Conservation (phyloP, 2,888 invertebrate genomes). For the Oscheius sp. region DNA sequence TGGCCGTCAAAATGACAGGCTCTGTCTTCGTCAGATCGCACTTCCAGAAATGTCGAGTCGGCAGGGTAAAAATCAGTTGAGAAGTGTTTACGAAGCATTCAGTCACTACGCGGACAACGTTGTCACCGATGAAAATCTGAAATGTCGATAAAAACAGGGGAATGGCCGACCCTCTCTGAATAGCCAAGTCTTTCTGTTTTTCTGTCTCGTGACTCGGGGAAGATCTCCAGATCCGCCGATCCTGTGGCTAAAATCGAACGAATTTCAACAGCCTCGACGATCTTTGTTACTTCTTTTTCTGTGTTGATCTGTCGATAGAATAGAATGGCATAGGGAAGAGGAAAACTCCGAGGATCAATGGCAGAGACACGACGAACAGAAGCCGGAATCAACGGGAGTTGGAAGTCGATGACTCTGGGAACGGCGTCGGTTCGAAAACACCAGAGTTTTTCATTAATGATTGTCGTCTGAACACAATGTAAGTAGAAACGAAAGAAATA, state of each 20-base stretch:
- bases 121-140: neutral
- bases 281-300: conserved; percentile 1
- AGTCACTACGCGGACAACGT: conserved; percentile 8
- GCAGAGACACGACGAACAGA: neutral
- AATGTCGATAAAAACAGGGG: no score
- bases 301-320: neutral
- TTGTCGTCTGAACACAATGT: neutral
- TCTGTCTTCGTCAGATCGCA: neutral
- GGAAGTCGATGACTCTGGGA: neutral
- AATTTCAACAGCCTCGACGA: conserved; percentile 1
- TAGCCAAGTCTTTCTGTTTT: conserved; percentile 7
- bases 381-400: conserved; percentile 5
- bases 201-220: conserved; percentile 2
- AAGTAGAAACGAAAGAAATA: neutral
- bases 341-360: neutral
- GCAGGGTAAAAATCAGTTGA: neutral
- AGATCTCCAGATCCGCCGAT: conserved; percentile 8
- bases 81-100: neutral
- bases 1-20: neutral
- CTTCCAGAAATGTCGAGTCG: conserved; percentile 18
- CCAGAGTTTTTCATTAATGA: neutral
- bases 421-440: conserved; percentile 1
- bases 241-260: neutral
- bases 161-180: no score
- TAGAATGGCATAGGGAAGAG: neutral